A percentile compares a stretch with the other conserved stretches of the same genome.
Evolutionary conservation across 2,888 invertebrate species (phyloP).

Genomic region (Cephus pygmeus): DNA sequence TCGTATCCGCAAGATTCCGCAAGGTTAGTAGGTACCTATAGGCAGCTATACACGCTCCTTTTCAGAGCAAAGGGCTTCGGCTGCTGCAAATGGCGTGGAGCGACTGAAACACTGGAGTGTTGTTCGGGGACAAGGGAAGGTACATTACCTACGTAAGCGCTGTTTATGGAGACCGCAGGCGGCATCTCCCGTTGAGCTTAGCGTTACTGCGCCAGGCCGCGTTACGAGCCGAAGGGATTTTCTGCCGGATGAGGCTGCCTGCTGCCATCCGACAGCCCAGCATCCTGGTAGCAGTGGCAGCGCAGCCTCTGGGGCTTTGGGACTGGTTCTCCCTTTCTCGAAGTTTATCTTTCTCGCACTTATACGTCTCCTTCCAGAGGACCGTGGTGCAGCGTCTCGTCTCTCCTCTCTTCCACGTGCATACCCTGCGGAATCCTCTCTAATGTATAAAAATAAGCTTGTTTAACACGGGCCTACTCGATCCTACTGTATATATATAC

Average conservation of each 20-base stretch:
- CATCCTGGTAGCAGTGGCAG: background rate
- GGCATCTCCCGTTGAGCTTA: conserved; percentile 61
- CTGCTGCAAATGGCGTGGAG: background rate
- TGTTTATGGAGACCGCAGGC: conserved; percentile 64
- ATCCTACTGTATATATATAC: background rate
- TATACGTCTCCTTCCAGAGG: background rate
- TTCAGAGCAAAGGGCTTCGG: background rate
- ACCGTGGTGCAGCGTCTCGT: background rate
- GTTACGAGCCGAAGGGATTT: conserved; percentile 58
- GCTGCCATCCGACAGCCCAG: conserved; percentile 35
- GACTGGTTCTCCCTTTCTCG: conserved; percentile 2
- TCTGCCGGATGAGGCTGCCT: conserved; percentile 53
- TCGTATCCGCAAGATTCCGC: background rate
- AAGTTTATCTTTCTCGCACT: background rate
- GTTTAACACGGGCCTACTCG: conserved; percentile 26
- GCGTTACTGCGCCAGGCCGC: conserved; percentile 51
- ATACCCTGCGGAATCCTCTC: conserved; percentile 12
- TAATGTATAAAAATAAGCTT: conserved; percentile 49
- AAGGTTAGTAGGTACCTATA: background rate
- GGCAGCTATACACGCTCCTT: background rate
- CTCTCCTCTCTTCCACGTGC: background rate
- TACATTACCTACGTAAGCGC: conserved; percentile 51
- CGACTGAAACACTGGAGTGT: background rate
- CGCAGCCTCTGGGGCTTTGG: conserved; percentile 9
- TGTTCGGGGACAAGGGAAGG: conserved; percentile 2